These are phyloP conservation scores for Gymnocypris eckloni DNA, from an alignment of 2,797 vertebrate genomes.

Conservation along the genomic window DNA sequence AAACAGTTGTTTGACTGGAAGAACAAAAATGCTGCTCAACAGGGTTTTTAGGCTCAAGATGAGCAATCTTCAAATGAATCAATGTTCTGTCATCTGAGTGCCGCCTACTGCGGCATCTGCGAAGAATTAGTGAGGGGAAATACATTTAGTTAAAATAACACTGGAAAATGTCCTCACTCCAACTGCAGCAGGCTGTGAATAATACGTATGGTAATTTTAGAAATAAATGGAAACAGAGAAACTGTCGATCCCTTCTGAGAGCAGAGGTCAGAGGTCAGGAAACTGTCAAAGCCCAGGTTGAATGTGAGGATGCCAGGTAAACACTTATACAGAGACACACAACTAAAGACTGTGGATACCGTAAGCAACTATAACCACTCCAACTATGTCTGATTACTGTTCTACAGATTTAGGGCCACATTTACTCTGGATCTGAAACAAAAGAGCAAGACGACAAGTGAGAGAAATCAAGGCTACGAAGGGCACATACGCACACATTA, in stretches of 20 bases:
- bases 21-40: neutral
- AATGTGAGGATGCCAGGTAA: constrained; percentile 45
- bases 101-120: constrained; percentile 46
- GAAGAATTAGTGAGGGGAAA: constrained; percentile 58
- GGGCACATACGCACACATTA: constrained; percentile 50
- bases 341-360: constrained; percentile 50
- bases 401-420: constrained; percentile 36
- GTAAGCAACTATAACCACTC: constrained; percentile 41
- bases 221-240: constrained; percentile 61
- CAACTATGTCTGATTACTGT: constrained; percentile 47
- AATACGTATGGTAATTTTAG: constrained; percentile 53
- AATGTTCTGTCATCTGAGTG: constrained; percentile 17
- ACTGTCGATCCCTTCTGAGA: constrained; percentile 45
- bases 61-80: constrained; percentile 19
- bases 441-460: constrained; percentile 20
- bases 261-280: constrained; percentile 46
- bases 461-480: constrained; percentile 10
- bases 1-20: neutral
- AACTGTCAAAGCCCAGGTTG: constrained; percentile 38
- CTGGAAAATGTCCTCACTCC: constrained; percentile 57
- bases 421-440: constrained; percentile 39
- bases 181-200: constrained; percentile 61
- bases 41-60: neutral
- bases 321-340: constrained; percentile 14
- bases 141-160: constrained; percentile 56